These are phyloP conservation scores for Acleris laterana DNA, from an alignment of 2,888 invertebrate genomes.

Conservation along the genomic window DNA sequence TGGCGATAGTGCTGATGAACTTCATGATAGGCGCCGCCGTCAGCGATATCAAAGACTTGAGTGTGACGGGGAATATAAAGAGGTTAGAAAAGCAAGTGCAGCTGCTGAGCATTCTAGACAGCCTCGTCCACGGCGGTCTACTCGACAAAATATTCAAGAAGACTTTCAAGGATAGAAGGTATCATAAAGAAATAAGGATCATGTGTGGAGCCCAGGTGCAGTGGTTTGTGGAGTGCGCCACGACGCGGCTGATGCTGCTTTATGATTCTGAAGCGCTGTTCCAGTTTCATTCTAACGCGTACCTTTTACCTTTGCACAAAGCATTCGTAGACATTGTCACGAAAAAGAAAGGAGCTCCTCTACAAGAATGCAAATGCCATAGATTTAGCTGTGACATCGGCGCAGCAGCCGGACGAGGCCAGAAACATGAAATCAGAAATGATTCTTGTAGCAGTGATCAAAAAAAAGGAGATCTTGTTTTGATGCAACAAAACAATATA, in stretches of 20 bases:
- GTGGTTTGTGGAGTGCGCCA: neutral
- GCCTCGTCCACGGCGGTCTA: neutral
- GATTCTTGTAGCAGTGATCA: neutral
- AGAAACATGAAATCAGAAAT: neutral
- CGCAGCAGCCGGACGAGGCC: neutral
- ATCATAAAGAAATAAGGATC: neutral
- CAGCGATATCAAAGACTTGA: slow-evolving; percentile 62
- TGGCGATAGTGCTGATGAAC: slow-evolving; percentile 65
- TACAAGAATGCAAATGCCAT: neutral
- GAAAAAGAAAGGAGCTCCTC: neutral
- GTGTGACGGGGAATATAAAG: slow-evolving; percentile 61
- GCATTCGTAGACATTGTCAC: neutral
- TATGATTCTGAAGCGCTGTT: neutral
- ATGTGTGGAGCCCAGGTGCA: neutral
- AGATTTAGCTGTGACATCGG: neutral
- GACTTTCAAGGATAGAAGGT: neutral
- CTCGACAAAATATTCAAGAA: neutral
- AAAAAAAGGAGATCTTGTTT: neutral
- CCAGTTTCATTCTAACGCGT: neutral
- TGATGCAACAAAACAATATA: neutral
- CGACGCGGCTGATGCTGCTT: too few relatives aligned
- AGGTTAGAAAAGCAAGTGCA: slow-evolving; percentile 61
- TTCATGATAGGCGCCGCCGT: slow-evolving; percentile 67
- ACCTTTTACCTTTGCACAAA: neutral
- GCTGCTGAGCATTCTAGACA: slow-evolving; percentile 53